phyloP scores from a whole-genome alignment of 37 sponge, comb jelly and placozoan genomes.

The Oscarella lobularis region DNA sequence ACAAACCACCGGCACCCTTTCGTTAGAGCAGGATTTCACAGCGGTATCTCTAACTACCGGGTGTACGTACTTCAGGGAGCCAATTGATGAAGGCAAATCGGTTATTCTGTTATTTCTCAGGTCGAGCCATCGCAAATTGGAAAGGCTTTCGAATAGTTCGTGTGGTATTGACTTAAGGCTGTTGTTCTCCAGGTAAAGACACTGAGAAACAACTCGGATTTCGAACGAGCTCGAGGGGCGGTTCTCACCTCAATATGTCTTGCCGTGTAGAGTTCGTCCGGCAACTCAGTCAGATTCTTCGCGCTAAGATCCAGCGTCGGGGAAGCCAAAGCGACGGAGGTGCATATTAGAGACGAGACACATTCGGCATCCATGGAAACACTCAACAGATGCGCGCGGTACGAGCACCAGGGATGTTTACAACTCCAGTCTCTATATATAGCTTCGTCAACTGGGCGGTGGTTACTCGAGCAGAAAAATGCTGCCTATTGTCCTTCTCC shows the following conservation, averaged over 20 bases:
- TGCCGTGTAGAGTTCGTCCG: neutral
- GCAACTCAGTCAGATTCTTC: neutral
- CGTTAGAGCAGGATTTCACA: too few relatives aligned
- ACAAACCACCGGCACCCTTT: neutral
- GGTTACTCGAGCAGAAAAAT: too few relatives aligned
- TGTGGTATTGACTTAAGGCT: constrained; percentile 33
- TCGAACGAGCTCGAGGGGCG: neutral
- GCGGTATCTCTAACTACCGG: too few relatives aligned
- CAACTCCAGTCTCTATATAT: too few relatives aligned
- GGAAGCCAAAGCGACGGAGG: neutral
- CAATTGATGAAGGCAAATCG: constrained; percentile 34
- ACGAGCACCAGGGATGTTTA: too few relatives aligned
- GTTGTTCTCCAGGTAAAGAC: constrained; percentile 76
- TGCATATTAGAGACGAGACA: neutral
- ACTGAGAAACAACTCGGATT: constrained; percentile 16
- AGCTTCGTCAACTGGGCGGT: too few relatives aligned
- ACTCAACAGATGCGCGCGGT: too few relatives aligned
- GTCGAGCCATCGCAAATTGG: constrained; percentile 61
- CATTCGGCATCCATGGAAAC: neutral
- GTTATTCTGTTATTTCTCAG: constrained; percentile 59
- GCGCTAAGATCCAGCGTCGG: neutral
- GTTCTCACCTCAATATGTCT: neutral
- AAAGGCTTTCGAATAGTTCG: constrained; percentile 35
- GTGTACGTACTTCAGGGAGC: constrained; percentile 41
- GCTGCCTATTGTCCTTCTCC: too few relatives aligned